Evolutionary conservation across 2,888 invertebrate species (phyloP), one percentile per base, ranked within the genome.

Genomic region (Charanyca ferruginea): DNA sequence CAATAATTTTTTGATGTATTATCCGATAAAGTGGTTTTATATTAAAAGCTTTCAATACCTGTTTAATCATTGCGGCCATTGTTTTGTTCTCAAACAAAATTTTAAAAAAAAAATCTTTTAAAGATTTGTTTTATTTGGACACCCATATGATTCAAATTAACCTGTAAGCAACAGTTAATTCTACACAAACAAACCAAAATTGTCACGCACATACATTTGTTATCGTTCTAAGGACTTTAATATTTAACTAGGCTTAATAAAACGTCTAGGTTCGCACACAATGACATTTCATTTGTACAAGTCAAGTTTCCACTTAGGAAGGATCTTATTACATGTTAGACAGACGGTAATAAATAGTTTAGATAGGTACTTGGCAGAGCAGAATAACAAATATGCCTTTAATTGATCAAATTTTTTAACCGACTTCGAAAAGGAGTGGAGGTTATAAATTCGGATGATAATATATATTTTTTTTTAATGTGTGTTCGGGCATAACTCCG

Each of bases 261-360:
- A 71, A 71, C 53, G 38, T 61, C 59, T 79, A 66, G 38, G 18
- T 49, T 61, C 41, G 25, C 44, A 23, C 4, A 59, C 41, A 73
- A 66, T 64, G 63, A 73, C 57, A 65, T 41, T 41, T 35, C 75
- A 75, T 79, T 75, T 71, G 55, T 77, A 28, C 32, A 62, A 71
- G 75, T 67, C 79, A 71, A 32, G n/a, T 25, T 32, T 54, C 47
- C 41, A 42, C 45, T 73, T 44, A 47, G 20, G 23, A 32, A 23
- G 28, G 52, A 52, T 78, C 63, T 73, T 52, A 77, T 65, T 65
- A 60, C 74, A 51, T 44, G 54, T 52, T 51, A 59, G 18, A 41
- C 28, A 72, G 44, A 55, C n/a, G 8, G 9, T 66, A 60, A 66
- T 48, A 65, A 66, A 58, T 73, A 32, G 60, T 54, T 52, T n/a